Evolutionary conservation across 2,888 invertebrate species (phyloP), one percentile per base, ranked within the genome.

Genomic region (Erebia epiphron): DNA sequence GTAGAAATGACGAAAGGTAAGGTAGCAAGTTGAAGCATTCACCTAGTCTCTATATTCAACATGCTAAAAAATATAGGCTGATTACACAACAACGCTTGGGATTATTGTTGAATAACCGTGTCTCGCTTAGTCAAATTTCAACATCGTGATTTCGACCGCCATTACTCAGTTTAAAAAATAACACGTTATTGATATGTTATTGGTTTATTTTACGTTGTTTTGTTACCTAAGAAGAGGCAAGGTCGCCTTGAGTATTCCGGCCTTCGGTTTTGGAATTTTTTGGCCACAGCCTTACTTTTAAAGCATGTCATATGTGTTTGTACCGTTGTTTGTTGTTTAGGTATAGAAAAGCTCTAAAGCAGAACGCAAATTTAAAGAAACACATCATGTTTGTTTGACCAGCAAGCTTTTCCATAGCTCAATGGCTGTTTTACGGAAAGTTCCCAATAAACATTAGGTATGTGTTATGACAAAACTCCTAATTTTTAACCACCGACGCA

Each of bases 181-280:
- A 69, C 41, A 67, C 50, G 69, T 74, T 74, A 75, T 35, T 35
- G 7, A 35, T 35, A 35, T 35, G 35, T 35, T 35, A 76, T 73
- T 72, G 71, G 71, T 66, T 72, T 75, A 70, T 72, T 73, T 73
- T 70, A 72, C 66, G 60, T 52, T 71, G 73, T 65, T 69, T 79
- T 80, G 80, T 79, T 79, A 78, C 75, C 78, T 76, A 80, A 79
- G 75, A 75, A 63, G 60, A 75, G 68, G 69, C 82, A 82, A 86
- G 85, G 86, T 81, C 78, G 73, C 4, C 18, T 18, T n/a, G 71
- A 77, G 71, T 74, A 75, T 71, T 75, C 62, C 68, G 74, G 73
- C 76, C 74, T 75, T 75, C 75, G 70, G 56, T 43, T 52, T 62
- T 69, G 43, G 64, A 64, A 69, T 41, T 64, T 60, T 69, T 69